Evolutionary conservation across 2,888 invertebrate species (phyloP).

Genomic region (Hypena proboscidalis): DNA sequence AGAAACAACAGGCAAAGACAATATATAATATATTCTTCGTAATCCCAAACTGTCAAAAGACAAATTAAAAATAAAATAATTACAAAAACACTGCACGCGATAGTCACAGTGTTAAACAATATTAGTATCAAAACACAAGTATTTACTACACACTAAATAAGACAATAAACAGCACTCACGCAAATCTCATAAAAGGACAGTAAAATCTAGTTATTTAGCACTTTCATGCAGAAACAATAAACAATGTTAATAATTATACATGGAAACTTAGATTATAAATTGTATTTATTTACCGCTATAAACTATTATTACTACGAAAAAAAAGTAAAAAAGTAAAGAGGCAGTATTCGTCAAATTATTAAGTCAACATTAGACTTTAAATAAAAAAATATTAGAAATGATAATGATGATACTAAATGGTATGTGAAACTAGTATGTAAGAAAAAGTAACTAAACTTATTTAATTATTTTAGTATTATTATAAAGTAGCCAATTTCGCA

Average conservation of each 20-base stretch:
- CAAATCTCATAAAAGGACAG: conserved; percentile 23
- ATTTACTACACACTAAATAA: conserved; percentile 28
- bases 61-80: conserved; percentile 22
- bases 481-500: not conserved
- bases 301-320: conserved; percentile 17
- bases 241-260: conserved; percentile 52
- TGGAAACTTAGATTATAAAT: conserved; percentile 30
- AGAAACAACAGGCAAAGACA: conserved; percentile 7
- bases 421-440: too few relatives aligned
- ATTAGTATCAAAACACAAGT: conserved; percentile 40
- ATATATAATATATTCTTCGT: too few relatives aligned
- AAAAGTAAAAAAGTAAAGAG: conserved; percentile 6
- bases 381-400: conserved; percentile 1
- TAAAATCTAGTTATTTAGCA: conserved; percentile 49
- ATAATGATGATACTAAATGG: too few relatives aligned
- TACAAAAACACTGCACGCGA: conserved; percentile 41
- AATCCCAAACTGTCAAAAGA: conserved; percentile 11
- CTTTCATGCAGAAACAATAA: conserved; percentile 61
- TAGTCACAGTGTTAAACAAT: conserved; percentile 36
- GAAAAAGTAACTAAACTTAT: too few relatives aligned
- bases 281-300: conserved; percentile 40
- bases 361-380: not conserved
- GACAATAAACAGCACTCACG: conserved; percentile 33
- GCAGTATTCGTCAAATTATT: not conserved
- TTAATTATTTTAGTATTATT: too few relatives aligned